Percentiles rank a stretch among this genome's conserved stretches.
phyloP scores from a whole-genome alignment of 2,888 invertebrate genomes.

The Cyclophora albipunctata region DNA sequence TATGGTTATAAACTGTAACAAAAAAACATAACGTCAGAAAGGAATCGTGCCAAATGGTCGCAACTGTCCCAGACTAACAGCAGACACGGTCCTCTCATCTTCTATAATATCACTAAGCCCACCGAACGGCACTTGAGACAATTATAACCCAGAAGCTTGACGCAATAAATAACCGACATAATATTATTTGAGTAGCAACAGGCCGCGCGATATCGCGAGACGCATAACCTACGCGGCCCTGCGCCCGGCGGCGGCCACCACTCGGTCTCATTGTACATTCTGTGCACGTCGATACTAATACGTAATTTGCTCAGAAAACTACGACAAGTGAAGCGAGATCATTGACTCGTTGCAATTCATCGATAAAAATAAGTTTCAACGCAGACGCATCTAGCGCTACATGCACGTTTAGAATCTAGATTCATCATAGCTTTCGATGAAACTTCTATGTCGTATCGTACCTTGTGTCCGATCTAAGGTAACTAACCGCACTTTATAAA shows the following conservation, averaged over 20 bases:
- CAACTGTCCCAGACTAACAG: constrained; percentile 31
- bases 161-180: constrained; percentile 31
- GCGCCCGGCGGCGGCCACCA: too few species aligned
- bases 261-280: constrained; percentile 6
- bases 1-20: constrained; percentile 18
- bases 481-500: constrained; percentile 53
- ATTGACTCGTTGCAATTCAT: constrained; percentile 21
- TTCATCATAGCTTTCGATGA: constrained; percentile 21
- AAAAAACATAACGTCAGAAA: constrained; percentile 18
- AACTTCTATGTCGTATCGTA: constrained; percentile 19
- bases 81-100: constrained; percentile 30
- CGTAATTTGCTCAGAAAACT: constrained; percentile 13
- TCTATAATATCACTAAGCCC: constrained; percentile 19
- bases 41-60: constrained; percentile 30
- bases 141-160: constrained; percentile 30
- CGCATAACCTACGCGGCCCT: constrained; percentile 9
- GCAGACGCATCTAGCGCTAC: constrained; percentile 8
- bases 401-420: neutral
- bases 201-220: constrained; percentile 12
- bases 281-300: constrained; percentile 13
- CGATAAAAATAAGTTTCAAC: constrained; percentile 11
- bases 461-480: constrained; percentile 36
- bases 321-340: constrained; percentile 18
- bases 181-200: constrained; percentile 15
- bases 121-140: constrained; percentile 18